Evolutionary conservation across 2,113 vertebrate genomes (phyloP), one percentile per base, ranked within the genome.

Genomic region (Perca fluviatilis): DNA sequence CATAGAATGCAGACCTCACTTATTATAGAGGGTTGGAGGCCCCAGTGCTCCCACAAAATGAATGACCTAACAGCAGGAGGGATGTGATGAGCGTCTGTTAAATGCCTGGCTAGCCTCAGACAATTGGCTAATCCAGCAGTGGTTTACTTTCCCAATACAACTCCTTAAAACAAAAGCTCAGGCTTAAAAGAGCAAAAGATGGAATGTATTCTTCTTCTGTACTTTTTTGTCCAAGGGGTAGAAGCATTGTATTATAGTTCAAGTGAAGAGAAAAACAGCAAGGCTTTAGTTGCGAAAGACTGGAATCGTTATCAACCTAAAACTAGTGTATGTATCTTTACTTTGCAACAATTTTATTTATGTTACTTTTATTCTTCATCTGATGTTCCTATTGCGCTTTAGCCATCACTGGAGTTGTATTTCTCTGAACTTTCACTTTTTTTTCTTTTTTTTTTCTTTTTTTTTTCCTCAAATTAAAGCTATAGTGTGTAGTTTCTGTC

Each of bases 21-120:
- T 89, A 92, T 94, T 91, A 84, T 84, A 87, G 68, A 76, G 86
- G 88, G 77, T 70, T 88, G 87, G 85, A 91, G 85, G 88, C 74
- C 82, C 79, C 47, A 27, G 53, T 87, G 80, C 80, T 85, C 66
- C 69, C 76, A 75, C 73, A 89, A 89, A 90, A 95, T 91, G 77
- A 92, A 94, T 89, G 89, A 91, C 89, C 89, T 71, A 74, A 51
- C 89, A 89, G 88, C 91, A 82, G 87, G 89, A 88, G 89, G 64
- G 88, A 82, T 79, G 84, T 84, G 90, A 90, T 81, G 80, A 87
- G 78, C 83, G 78, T 60, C 84, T 91, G 91, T 86, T 49, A 67
- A 79, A 81, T 77, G 75, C 30, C 69, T 83, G 82, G 82, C 77
- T 68, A 57, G 53, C 64, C 53, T 47, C 62, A 86, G 74, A 89